These are phyloP conservation scores for Cephus sareptanus DNA, from an alignment of 2,888 invertebrate species.

Conservation along the genomic window DNA sequence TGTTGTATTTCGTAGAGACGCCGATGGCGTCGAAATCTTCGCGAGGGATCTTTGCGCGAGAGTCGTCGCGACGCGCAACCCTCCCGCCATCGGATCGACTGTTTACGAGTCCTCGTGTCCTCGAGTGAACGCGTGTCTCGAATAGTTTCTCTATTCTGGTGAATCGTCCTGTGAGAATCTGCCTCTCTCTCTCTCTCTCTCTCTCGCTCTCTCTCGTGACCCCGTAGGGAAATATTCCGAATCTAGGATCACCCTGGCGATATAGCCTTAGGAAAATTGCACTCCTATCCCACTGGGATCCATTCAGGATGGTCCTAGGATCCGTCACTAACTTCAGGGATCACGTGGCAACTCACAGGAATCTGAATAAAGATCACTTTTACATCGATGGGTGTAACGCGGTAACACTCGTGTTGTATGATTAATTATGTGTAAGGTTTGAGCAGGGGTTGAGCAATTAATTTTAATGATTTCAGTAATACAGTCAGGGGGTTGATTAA, in stretches of 20 bases:
- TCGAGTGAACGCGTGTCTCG: background rate
- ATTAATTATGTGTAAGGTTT: background rate
- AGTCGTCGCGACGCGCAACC: background rate
- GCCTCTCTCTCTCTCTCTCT: background rate
- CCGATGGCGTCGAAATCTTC: background rate
- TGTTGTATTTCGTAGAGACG: background rate
- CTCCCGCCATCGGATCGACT: background rate
- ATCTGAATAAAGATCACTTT: background rate
- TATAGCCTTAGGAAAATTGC: background rate
- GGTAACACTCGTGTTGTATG: background rate
- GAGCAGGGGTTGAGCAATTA: background rate
- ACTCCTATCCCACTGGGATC: background rate
- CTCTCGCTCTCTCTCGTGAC: background rate
- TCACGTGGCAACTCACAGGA: background rate
- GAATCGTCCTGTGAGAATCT: background rate
- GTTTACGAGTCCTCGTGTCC: background rate
- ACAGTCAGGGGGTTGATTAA: background rate
- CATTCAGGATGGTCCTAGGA: background rate
- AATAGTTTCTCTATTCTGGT: background rate
- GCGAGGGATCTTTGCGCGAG: background rate
- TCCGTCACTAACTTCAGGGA: background rate
- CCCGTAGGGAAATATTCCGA: background rate
- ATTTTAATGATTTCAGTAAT: background rate
- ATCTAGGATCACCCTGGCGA: background rate
- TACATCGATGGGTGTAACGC: background rate